These are phyloP conservation scores for Psittacula echo DNA, from an alignment of 2,797 vertebrate genomes.

Conservation along the genomic window DNA sequence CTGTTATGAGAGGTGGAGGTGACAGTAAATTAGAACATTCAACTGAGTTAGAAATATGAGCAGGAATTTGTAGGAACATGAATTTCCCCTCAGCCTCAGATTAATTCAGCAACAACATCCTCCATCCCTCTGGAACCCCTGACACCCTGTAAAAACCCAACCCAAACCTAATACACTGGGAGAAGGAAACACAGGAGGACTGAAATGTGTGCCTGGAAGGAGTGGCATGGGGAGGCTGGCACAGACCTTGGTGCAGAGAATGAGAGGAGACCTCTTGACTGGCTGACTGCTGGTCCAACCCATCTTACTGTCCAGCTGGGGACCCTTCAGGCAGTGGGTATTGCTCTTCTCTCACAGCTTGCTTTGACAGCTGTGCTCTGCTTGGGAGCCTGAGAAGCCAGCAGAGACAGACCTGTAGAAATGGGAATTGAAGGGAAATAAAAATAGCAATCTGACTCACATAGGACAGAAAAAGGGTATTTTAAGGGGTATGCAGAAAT, in stretches of 20 bases:
- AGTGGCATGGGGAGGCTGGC: accelerated
- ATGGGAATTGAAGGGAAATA: background rate
- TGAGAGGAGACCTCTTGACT: background rate
- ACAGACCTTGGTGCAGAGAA: background rate
- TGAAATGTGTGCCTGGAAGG: background rate
- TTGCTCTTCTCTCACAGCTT: background rate
- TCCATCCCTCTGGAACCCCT: accelerated
- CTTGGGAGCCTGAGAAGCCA: slow-evolving; percentile 1
- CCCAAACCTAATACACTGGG: background rate
- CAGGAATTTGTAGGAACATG: background rate
- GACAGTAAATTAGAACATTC: slow-evolving; percentile 24
- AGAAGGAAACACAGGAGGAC: background rate
- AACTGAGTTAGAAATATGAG: background rate
- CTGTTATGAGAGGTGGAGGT: background rate
- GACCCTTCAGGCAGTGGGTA: background rate
- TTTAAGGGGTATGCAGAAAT: background rate
- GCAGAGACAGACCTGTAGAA: background rate
- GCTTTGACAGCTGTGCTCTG: background rate
- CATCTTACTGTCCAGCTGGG: background rate
- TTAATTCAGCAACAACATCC: background rate
- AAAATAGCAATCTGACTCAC: background rate
- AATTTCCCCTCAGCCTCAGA: background rate
- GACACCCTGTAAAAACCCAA: background rate
- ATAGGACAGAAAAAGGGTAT: background rate
- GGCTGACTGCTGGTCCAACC: background rate